Base-by-base conservation (phyloP, 2,888 invertebrate genomes). In the Parascotia fuliginaria region DNA sequence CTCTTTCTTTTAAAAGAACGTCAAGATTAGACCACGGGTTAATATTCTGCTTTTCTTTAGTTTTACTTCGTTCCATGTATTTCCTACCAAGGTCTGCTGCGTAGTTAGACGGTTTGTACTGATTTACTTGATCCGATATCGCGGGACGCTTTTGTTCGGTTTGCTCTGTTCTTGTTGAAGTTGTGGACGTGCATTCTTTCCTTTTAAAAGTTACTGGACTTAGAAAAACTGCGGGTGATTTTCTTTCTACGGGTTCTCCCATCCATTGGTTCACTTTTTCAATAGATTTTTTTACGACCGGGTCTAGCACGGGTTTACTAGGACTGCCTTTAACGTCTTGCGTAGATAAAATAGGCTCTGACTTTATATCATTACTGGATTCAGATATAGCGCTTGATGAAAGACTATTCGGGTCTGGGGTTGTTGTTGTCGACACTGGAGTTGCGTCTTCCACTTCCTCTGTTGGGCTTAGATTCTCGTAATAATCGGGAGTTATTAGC, bases 401-500 rank as follows among this genome's bases (percentile, higher is more conserved):
- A 9, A 16, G 9, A 27, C 42, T 38, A 13, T 42, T 33, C 1
- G 9, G 11, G 0, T 11, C 34, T 9, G 47, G 41, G 1, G 34
- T 41, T 3, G 14, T 14, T 3, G 28, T 9, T 12, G 11, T 16
- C 1, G 46, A 19, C n/a, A 9, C 32, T 5, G 9, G 4, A 4
- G 15, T 2, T 1, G n/a, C 3, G 7, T 6, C 6, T 11, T 33
- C 13, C 7, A 15, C 7, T 11, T 15, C 12, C 1, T 15, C 16
- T 1, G 9, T 31, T 11, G 39, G 7, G 13, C n/a, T 34, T 4
- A 6, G 13, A 33, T 14, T 32, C 48, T 76, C 64, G 34, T 72
- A 87, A 43, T 74, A 81, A 1, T 82, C 64, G 0, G 87, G 86
- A 4, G 79, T 75, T 0, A 77, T 59, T n/a, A 86, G 46, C 43